These are phyloP conservation scores for Trichonephila inaurata DNA, from an alignment of 1,140 invertebrate species.

Conservation along the genomic window DNA sequence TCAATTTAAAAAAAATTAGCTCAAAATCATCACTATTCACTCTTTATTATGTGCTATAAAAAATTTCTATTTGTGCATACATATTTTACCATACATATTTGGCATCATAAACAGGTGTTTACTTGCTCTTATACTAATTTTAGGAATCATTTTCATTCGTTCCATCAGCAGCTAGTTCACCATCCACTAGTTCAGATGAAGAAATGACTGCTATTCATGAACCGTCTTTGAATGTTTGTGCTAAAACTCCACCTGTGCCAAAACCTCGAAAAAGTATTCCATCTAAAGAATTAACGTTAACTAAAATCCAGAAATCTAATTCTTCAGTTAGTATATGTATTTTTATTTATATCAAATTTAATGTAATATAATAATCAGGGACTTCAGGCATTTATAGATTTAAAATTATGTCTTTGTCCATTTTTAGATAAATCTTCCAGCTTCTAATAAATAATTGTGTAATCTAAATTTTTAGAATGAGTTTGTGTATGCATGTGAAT, in stretches of 20 bases:
- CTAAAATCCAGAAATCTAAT: not conserved
- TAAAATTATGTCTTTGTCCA: no score
- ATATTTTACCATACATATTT: not conserved
- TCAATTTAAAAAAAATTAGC: not conserved
- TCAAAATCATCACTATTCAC: no score
- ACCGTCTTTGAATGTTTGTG: not conserved
- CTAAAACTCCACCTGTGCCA: slow-evolving; percentile 39
- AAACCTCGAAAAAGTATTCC: slow-evolving; percentile 55
- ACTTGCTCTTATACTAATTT: not conserved
- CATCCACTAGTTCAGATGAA: slow-evolving; percentile 21
- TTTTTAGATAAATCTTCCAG: no score
- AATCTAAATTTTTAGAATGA: no score
- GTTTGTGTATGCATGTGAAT: no score
- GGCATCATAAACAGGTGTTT: not conserved
- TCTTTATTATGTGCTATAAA: not conserved
- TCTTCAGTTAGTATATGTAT: not conserved
- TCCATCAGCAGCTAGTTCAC: not conserved
- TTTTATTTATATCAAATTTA: not conserved
- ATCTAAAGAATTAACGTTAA: not conserved
- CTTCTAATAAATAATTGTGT: no score
- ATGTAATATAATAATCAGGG: not conserved
- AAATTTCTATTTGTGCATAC: not conserved
- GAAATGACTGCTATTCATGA: not conserved
- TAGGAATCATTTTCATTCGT: slow-evolving; percentile 6
- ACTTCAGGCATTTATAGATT: no score